Base-by-base conservation (phyloP, 2,797 vertebrate genomes). In the Picus viridis region DNA sequence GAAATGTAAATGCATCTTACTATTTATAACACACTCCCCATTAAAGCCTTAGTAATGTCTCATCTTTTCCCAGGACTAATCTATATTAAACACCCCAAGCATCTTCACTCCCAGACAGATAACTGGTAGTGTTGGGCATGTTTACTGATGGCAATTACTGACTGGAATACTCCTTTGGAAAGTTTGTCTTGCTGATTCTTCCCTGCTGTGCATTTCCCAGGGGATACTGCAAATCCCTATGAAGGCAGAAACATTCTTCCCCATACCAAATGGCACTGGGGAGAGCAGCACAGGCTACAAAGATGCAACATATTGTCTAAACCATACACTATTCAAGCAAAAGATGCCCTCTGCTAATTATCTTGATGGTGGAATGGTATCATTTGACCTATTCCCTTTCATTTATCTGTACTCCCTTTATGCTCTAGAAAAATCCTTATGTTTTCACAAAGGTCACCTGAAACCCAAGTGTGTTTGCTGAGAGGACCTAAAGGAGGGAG, bases 1-100 rank as follows among this genome's bases (percentile, higher is more conserved):
- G 32, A 91, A 89, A 90, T 74, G 39, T 80, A 90, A 93, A 94
- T 57, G 27, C 3, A 9, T 84, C 18, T 57, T 92, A 27, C n/a
- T 88, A 62, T 71, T 71, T 68, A 34, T 61, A 92, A 26, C 22
- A 36, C 12, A 5, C 2, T 88, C 23, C 9, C 36, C 12, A n/a
- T 39, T 68, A 77, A 78, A 83, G 17, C 12, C 32, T 24, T 76
- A 54, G 61, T 51, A 15, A 81, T 80, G 26, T 19, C 47, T 39
- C 39, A 27, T 53, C 39, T 81, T 92, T 47, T 75, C 34, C 57
- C 49, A 79, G 76, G 47, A 85, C 32, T 70, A 59, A 61, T 58
- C 34, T 43, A 12, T 43, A 61, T 58, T 67, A 58, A 70, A 36
- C 4, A 7, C 19, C 10, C 12, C n/a, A 70, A 61, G 3, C 22